These are phyloP conservation scores for Anoncus sp. DNA, from an alignment of 2,888 invertebrate genomes.

Conservation along the genomic window DNA sequence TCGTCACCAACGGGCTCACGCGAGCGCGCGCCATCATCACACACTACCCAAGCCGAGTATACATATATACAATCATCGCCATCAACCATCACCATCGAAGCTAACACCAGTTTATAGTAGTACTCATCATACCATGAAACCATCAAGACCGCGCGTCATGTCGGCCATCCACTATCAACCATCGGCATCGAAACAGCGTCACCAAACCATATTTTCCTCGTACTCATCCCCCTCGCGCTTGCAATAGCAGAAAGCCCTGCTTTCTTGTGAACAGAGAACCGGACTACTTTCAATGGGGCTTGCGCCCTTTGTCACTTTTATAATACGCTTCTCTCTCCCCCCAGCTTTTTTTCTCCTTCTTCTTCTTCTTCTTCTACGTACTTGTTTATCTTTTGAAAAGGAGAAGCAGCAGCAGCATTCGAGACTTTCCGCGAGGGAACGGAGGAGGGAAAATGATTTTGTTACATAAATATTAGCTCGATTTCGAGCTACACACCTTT, in stretches of 20 bases:
- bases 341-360: constrained; percentile 41
- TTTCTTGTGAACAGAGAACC: constrained; percentile 59
- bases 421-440: constrained; percentile 44
- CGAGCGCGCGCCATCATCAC: constrained; percentile 46
- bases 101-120: constrained; percentile 1
- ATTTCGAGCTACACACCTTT: constrained; percentile 74
- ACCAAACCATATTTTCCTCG: constrained; percentile 60
- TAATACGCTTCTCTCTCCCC: constrained; percentile 52
- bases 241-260: constrained; percentile 50
- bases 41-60: too few species aligned
- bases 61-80: constrained; percentile 62
- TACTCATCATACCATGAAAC: constrained; percentile 30
- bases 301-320: constrained; percentile 60
- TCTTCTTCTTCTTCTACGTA: too few species aligned
- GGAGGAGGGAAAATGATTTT: constrained; percentile 74
- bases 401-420: constrained; percentile 47
- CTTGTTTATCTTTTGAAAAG: constrained; percentile 72
- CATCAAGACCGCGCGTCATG: constrained; percentile 40
- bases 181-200: constrained; percentile 48
- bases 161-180: constrained; percentile 41
- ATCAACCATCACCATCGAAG: constrained; percentile 34
- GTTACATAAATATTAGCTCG: constrained; percentile 79
- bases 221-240: constrained; percentile 50
- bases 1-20: too few species aligned
- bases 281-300: constrained; percentile 61